These are phyloP conservation scores for Podarcis lilfordi DNA, from an alignment of 2,797 vertebrate species.

Conservation along the genomic window DNA sequence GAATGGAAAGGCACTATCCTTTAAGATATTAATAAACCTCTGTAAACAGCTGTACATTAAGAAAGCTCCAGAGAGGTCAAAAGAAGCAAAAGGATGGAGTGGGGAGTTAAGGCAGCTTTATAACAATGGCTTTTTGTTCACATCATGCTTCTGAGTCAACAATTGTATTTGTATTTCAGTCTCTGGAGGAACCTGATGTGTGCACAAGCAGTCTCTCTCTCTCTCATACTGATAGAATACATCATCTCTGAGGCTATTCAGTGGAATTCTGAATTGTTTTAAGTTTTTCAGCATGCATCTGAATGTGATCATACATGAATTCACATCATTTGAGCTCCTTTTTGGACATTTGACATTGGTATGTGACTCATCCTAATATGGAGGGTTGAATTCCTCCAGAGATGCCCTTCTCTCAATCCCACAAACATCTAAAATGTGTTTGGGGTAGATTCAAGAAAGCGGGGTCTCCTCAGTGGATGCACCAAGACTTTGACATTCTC, in stretches of 20 bases:
- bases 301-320: too few relatives aligned
- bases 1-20: constrained; percentile 4
- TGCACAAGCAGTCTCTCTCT: too few relatives aligned
- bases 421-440: too few relatives aligned
- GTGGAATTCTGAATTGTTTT: not conserved
- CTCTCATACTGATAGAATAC: not conserved
- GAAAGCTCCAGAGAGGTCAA: not conserved
- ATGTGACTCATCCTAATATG: not conserved
- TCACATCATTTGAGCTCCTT: not conserved
- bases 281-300: not conserved
- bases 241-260: not conserved
- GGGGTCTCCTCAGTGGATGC: too few relatives aligned
- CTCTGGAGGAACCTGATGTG: not conserved
- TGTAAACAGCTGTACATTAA: constrained; percentile 39
- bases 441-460: too few relatives aligned
- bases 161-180: not conserved
- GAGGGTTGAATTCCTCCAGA: too few relatives aligned
- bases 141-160: not conserved
- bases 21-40: constrained; percentile 45
- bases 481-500: too few relatives aligned
- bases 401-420: too few relatives aligned
- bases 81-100: not conserved
- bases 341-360: not conserved
- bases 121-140: not conserved
- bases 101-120: not conserved